Evolutionary conservation across 2,797 vertebrate genomes (phyloP).

Genomic region (Myotis findleyi): DNA sequence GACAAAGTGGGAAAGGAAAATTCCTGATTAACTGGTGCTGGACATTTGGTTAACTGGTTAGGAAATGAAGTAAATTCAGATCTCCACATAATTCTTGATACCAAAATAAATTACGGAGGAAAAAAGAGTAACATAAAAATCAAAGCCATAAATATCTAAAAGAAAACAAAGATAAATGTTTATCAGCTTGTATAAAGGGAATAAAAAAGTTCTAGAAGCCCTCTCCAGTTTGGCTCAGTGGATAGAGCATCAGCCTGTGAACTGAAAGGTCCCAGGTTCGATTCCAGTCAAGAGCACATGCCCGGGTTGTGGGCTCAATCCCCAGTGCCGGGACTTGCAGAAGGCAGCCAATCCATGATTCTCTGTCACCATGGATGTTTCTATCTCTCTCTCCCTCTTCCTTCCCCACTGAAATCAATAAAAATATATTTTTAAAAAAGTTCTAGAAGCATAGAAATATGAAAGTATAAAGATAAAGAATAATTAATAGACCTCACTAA

Average conservation of each 20-base stretch:
- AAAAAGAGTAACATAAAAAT: conserved; percentile 32
- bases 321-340: no score
- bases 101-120: conserved; percentile 51
- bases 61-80: conserved; percentile 56
- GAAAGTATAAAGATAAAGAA: neutral
- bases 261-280: no score
- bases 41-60: conserved; percentile 1
- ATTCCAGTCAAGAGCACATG: no score
- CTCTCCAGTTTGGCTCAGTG: no score
- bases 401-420: no score
- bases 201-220: neutral
- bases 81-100: neutral
- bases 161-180: conserved; percentile 60
- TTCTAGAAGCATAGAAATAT: neutral
- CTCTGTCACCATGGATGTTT: no score
- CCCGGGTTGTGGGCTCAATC: no score
- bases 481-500: neutral
- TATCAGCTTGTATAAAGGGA: neutral
- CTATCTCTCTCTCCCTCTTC: no score
- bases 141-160: conserved; percentile 53
- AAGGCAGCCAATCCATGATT: no score
- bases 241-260: no score
- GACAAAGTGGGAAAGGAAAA: neutral
- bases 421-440: neutral
- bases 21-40: neutral